Evolutionary conservation across 2,888 invertebrate species (phyloP).

Genomic region (Amphimallon solstitiale): DNA sequence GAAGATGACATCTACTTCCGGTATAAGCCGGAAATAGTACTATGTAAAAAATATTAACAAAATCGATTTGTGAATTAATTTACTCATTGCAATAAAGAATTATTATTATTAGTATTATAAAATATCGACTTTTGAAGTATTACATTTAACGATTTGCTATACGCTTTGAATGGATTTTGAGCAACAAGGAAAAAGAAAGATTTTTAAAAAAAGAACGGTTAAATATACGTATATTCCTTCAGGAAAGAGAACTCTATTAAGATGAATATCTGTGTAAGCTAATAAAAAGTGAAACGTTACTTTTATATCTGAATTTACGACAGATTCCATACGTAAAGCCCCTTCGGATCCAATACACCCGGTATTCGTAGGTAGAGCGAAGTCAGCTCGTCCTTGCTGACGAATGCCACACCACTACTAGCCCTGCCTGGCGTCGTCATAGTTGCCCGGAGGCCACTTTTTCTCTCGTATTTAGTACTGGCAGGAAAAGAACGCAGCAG

Average conservation of each 20-base stretch:
- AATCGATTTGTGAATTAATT: too few species aligned
- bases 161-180: too few species aligned
- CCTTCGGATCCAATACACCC: slow-evolving; percentile 13
- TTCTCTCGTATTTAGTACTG: slow-evolving; percentile 43
- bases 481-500: slow-evolving; percentile 43
- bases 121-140: too few species aligned
- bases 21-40: too few species aligned
- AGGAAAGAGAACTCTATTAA: slow-evolving; percentile 12
- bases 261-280: slow-evolving; percentile 17
- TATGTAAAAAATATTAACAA: too few species aligned
- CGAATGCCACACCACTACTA: not conserved
- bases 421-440: not conserved
- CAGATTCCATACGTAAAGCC: not conserved
- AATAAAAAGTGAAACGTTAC: slow-evolving; percentile 22
- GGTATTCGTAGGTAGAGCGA: slow-evolving; percentile 25
- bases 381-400: slow-evolving; percentile 18
- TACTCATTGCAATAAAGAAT: too few species aligned
- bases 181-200: not conserved
- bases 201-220: not conserved
- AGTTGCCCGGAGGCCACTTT: slow-evolving; percentile 48
- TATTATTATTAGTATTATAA: too few species aligned
- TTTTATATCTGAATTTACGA: slow-evolving; percentile 22
- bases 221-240: not conserved
- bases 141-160: too few species aligned
- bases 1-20: too few species aligned